phyloP scores from a whole-genome alignment of 2,113 vertebrate genomes.

The Columba livia region DNA sequence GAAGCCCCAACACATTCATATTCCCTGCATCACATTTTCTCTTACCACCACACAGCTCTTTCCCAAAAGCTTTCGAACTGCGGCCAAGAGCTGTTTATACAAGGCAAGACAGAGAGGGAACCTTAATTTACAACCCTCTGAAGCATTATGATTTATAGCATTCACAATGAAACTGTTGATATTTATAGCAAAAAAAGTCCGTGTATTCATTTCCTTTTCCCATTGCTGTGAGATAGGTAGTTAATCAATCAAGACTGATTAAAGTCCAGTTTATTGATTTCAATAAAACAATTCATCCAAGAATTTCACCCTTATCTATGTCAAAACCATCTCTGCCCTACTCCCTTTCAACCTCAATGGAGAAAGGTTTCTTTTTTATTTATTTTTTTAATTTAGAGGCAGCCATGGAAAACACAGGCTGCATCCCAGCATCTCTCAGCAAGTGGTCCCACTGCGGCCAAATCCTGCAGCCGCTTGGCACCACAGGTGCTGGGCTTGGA shows the following conservation, averaged over 20 bases:
- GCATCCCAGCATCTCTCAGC: not conserved
- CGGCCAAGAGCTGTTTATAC: not conserved
- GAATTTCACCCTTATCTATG: slow-evolving; percentile 20
- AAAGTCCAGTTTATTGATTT: slow-evolving; percentile 17
- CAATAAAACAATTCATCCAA: not conserved
- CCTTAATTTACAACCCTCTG: slow-evolving; percentile 39
- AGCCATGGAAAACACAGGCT: not conserved
- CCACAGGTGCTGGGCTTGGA: not conserved
- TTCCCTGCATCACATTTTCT: not conserved
- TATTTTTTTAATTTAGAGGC: not conserved
- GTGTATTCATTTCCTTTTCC: slow-evolving; percentile 20
- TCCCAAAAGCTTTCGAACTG: not conserved
- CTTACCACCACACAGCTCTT: not conserved
- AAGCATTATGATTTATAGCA: slow-evolving; percentile 35
- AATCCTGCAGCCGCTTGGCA: not conserved
- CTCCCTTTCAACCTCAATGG: not conserved
- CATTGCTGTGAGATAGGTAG: not conserved
- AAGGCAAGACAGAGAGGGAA: not conserved
- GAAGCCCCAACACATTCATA: not conserved
- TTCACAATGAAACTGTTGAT: slow-evolving; percentile 30
- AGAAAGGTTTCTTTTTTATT: not conserved
- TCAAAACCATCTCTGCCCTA: not conserved
- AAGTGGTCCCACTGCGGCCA: fast-evolving
- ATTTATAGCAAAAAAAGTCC: not conserved
- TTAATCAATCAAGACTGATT: slow-evolving; percentile 21